phyloP scores from a whole-genome alignment of 1,140 invertebrate genomes.

The Micrasema minimum region DNA sequence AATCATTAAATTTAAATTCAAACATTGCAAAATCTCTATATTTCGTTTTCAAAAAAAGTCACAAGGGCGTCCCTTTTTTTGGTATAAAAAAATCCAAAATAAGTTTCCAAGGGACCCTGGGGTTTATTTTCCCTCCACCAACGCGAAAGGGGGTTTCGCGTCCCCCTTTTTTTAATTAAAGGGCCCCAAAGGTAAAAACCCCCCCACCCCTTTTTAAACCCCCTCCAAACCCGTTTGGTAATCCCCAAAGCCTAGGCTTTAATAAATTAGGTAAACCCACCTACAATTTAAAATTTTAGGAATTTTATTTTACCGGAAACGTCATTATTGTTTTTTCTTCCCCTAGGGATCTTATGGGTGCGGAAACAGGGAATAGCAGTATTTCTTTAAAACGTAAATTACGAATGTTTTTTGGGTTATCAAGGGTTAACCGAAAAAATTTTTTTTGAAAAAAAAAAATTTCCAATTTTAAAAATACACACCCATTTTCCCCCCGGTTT shows the following conservation, averaged over 20 bases:
- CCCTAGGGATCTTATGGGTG: too few relatives aligned
- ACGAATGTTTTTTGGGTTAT: too few relatives aligned
- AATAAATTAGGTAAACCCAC: conserved; percentile 9
- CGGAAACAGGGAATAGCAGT: too few relatives aligned
- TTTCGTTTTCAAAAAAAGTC: conserved; percentile 3
- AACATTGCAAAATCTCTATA: too few relatives aligned
- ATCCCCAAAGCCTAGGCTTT: background rate
- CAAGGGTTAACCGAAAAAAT: too few relatives aligned
- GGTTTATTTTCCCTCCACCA: conserved; percentile 50
- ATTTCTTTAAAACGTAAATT: too few relatives aligned
- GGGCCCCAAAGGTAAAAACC: conserved; percentile 30
- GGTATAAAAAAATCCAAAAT: conserved; percentile 23
- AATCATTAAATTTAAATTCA: too few relatives aligned
- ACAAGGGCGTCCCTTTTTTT: conserved; percentile 29
- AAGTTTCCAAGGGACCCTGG: conserved; percentile 37
- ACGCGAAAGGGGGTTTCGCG: conserved; percentile 43
- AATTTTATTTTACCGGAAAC: too few relatives aligned
- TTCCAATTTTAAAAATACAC: too few relatives aligned
- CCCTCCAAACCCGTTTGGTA: background rate
- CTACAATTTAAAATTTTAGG: background rate
- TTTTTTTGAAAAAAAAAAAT: too few relatives aligned
- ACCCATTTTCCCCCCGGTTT: too few relatives aligned
- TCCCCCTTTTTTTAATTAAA: conserved; percentile 53
- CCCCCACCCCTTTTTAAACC: background rate
- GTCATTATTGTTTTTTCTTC: too few relatives aligned